phyloP scores from a whole-genome alignment of 2,797 vertebrate species.

The Eleutherodactylus coqui region DNA sequence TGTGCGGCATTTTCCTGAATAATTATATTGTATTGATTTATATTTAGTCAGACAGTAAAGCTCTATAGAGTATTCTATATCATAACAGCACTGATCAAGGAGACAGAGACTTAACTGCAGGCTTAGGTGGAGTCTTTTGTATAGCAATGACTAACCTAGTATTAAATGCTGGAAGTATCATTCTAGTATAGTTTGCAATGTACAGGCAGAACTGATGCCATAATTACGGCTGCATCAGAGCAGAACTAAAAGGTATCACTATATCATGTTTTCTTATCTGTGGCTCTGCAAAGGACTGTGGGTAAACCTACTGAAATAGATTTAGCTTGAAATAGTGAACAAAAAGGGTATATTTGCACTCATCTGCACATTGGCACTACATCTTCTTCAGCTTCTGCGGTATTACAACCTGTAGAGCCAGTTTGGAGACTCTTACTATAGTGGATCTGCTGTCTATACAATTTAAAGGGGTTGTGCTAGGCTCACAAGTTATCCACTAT shows the following conservation, averaged over 20 bases:
- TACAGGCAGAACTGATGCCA: too few relatives aligned
- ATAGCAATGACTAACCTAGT: neutral
- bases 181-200: neutral
- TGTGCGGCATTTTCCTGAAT: neutral
- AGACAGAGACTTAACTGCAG: neutral
- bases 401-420: too few relatives aligned
- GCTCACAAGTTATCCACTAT: too few relatives aligned
- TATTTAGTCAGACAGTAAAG: slow-evolving; percentile 8
- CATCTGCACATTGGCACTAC: too few relatives aligned
- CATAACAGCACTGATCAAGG: neutral
- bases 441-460: too few relatives aligned
- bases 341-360: neutral
- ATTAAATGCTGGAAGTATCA: too few relatives aligned
- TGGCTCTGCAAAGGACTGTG: too few relatives aligned
- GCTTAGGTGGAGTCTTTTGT: neutral
- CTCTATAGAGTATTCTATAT: slow-evolving; percentile 9
- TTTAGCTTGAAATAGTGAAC: neutral
- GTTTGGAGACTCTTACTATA: too few relatives aligned
- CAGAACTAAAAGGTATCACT: neutral
- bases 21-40: slow-evolving; percentile 44
- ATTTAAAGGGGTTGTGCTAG: too few relatives aligned
- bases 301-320: neutral
- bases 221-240: too few relatives aligned
- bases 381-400: too few relatives aligned
- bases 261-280: neutral